A percentile compares a stretch with the other conserved stretches of the same genome.
phyloP scores from a whole-genome alignment of 2,113 vertebrate species.

The Rutilus rutilus region DNA sequence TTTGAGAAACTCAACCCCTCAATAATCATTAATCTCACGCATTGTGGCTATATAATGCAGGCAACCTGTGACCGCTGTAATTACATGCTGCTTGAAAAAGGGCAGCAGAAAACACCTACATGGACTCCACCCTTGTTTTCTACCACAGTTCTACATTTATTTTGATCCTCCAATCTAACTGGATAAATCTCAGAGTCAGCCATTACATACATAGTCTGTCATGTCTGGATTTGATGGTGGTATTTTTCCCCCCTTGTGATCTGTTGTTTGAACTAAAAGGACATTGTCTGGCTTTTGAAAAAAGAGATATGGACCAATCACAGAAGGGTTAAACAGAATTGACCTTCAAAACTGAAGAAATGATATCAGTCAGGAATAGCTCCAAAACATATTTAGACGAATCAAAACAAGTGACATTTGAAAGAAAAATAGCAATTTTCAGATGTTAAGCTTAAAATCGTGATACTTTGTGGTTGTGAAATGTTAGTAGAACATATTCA shows the following conservation, averaged over 20 bases:
- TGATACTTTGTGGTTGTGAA: neutral
- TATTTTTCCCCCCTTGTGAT: neutral
- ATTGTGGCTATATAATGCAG: neutral
- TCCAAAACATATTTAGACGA: neutral
- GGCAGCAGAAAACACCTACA: neutral
- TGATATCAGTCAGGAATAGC: neutral
- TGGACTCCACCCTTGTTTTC: conserved; percentile 14
- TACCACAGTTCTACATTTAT: neutral
- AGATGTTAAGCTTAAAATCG: neutral
- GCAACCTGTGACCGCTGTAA: neutral
- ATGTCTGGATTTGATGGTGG: neutral
- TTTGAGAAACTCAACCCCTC: neutral
- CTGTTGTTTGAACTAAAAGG: neutral
- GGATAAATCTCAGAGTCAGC: conserved; percentile 4
- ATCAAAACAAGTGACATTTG: neutral
- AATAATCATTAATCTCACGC: neutral
- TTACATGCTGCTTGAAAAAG: neutral
- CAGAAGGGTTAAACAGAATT: neutral
- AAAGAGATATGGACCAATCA: neutral
- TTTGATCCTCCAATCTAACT: neutral
- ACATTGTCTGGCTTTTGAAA: neutral
- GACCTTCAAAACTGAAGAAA: neutral
- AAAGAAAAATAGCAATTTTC: neutral
- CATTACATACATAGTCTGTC: neutral
- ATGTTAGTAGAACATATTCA: neutral